Conservation (phyloP, 2,113 vertebrate species). For the Boleophthalmus pectinirostris region DNA sequence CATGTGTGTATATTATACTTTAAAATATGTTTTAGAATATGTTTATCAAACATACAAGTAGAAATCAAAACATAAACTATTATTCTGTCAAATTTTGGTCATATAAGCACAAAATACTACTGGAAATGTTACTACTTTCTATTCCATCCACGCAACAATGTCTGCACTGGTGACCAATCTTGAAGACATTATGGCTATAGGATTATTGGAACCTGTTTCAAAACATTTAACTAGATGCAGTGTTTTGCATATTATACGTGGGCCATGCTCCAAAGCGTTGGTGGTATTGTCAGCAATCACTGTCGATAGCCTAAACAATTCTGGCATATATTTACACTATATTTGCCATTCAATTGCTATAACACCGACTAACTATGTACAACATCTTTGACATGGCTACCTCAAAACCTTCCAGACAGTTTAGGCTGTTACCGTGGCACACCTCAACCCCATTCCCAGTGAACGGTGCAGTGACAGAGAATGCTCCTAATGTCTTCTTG, state of each 20-base stretch:
- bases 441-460: slow-evolving; percentile 38
- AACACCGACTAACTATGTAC: neutral
- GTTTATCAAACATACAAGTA: too few species aligned
- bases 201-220: neutral
- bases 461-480: slow-evolving; percentile 31
- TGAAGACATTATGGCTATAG: neutral
- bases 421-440: neutral
- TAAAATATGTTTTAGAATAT: too few species aligned
- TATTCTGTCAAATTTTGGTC: too few species aligned
- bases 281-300: neutral
- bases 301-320: neutral
- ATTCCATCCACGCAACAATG: too few species aligned
- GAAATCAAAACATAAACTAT: too few species aligned
- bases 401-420: neutral
- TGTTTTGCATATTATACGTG: neutral
- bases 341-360: neutral
- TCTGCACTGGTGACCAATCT: too few species aligned
- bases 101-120: too few species aligned
- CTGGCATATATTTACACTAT: neutral
- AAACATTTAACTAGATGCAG: neutral
- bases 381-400: neutral
- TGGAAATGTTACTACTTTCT: too few species aligned
- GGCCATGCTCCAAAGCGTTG: neutral
- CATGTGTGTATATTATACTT: too few species aligned
- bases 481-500: slow-evolving; percentile 47